Conservation (phyloP, 2,888 invertebrate genomes). For the Noctua janthina region DNA sequence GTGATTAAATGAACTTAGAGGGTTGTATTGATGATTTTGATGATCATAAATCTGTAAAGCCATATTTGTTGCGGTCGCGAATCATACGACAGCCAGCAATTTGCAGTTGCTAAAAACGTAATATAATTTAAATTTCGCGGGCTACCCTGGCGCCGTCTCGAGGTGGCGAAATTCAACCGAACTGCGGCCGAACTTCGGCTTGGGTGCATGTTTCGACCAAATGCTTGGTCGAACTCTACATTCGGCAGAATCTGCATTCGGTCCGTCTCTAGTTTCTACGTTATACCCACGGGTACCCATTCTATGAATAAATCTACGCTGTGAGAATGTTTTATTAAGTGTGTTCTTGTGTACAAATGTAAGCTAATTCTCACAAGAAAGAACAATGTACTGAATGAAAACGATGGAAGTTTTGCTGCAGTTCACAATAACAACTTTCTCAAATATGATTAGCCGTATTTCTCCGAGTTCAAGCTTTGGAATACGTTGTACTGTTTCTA, state of each 20-base stretch:
- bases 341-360: not conserved
- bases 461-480: not conserved
- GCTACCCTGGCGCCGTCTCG: no score
- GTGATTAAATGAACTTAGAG: not conserved
- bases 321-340: conserved; percentile 2
- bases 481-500: not conserved
- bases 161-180: not conserved
- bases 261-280: not conserved
- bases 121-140: no score
- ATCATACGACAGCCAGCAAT: not conserved
- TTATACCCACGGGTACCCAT: not conserved
- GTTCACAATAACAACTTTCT: conserved; percentile 13
- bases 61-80: not conserved
- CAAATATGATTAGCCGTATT: not conserved
- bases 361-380: conserved; percentile 4
- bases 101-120: no score
- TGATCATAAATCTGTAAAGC: not conserved
- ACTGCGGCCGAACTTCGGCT: not conserved
- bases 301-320: not conserved
- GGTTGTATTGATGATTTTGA: not conserved
- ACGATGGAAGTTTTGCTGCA: conserved; percentile 1
- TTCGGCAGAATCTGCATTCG: not conserved
- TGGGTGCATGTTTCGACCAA: not conserved
- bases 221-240: not conserved
- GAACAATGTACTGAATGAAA: conserved; percentile 1